These are phyloP conservation scores for Aurelia coerulea DNA, from an alignment of 30 jellyfish, hydroid and myxozoan species.

Conservation along the genomic window DNA sequence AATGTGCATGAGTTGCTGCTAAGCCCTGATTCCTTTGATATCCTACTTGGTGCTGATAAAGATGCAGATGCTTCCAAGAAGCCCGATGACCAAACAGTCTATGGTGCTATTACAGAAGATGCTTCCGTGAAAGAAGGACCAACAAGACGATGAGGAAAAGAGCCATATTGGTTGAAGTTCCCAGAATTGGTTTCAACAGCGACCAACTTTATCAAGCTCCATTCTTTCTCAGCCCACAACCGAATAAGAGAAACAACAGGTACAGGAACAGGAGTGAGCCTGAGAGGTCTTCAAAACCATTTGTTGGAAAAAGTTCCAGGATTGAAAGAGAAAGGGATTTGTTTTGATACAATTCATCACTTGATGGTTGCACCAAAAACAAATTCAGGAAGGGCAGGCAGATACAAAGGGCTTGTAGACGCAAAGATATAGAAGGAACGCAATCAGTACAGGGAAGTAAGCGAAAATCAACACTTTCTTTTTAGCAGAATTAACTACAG, in stretches of 20 bases:
- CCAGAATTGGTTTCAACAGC: constrained; percentile 8
- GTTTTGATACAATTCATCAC: not conserved
- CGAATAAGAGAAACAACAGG: constrained; percentile 15
- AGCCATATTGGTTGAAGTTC: constrained; percentile 11
- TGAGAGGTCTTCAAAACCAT: not conserved
- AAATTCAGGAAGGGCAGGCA: not conserved
- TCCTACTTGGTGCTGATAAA: constrained; percentile 3
- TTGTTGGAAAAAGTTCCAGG: constrained; percentile 15
- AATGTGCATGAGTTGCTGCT: constrained; percentile 13
- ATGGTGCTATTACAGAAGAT: not conserved
- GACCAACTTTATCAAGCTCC: constrained; percentile 23
- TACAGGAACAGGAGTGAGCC: constrained; percentile 18
- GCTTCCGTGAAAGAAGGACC: not conserved
- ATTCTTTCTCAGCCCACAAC: constrained; percentile 28
- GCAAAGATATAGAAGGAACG: not conserved
- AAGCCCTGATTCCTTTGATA: constrained; percentile 20
- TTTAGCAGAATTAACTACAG: constrained; percentile 4
- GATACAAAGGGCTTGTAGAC: constrained; percentile 13
- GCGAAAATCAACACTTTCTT: constrained; percentile 11
- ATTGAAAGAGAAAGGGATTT: constrained; percentile 1
- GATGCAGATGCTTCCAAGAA: not conserved
- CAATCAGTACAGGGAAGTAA: not conserved
- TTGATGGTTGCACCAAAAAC: not conserved
- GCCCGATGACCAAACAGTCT: not conserved
- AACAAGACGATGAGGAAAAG: not conserved